These are phyloP conservation scores for Austrolebias charrua DNA, from an alignment of 2,797 vertebrate species.

Conservation along the genomic window DNA sequence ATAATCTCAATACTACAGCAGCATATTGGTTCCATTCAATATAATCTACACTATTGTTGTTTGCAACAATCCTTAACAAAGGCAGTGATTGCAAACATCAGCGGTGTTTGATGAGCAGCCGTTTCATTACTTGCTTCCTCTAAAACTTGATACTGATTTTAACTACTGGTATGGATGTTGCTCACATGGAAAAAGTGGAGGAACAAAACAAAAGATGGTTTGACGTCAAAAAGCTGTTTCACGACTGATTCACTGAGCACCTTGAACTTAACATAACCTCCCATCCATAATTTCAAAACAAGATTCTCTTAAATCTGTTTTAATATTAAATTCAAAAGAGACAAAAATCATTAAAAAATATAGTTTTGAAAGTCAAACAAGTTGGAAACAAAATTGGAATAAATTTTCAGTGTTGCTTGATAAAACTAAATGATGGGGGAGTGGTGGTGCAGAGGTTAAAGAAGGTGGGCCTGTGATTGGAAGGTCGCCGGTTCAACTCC, in stretches of 20 bases:
- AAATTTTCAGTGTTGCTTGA: too few relatives aligned
- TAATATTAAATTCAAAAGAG: neutral
- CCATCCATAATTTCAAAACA: conserved; percentile 22
- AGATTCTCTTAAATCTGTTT: neutral
- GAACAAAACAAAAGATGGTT: conserved; percentile 11
- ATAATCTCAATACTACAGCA: conserved; percentile 1
- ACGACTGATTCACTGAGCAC: conserved; percentile 12
- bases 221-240: neutral
- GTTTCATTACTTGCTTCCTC: neutral
- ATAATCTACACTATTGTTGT: conserved; percentile 10
- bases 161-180: neutral
- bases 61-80: neutral
- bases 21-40: conserved; percentile 6
- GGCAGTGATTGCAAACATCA: neutral
- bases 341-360: conserved; percentile 16
- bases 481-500: too few relatives aligned
- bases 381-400: too few relatives aligned
- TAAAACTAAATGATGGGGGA: neutral
- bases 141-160: conserved; percentile 9
- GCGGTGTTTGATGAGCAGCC: neutral
- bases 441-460: neutral
- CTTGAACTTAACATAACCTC: conserved; percentile 3
- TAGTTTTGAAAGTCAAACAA: neutral
- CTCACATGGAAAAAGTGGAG: neutral
- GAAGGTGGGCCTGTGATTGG: too few relatives aligned